phyloP scores from a whole-genome alignment of 2,888 invertebrate genomes.

The Choristoneura rosaceana region DNA sequence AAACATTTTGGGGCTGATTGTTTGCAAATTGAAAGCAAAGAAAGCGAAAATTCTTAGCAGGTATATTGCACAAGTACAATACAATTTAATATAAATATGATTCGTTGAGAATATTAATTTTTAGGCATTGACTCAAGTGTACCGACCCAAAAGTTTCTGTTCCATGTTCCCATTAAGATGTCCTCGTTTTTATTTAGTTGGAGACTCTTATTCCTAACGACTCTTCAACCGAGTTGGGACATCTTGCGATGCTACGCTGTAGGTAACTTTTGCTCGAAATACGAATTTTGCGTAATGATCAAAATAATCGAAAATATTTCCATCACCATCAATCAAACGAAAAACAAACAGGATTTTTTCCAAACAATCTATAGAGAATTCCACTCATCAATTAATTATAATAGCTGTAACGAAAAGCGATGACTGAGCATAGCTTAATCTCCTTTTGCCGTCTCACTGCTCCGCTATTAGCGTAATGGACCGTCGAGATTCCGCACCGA shows the following conservation, averaged over 20 bases:
- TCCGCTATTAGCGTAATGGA: constrained; percentile 78
- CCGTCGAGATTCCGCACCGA: constrained; percentile 59
- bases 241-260: not conserved
- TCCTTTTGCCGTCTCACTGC: constrained; percentile 77
- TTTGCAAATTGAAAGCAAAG: too few species aligned
- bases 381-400: constrained; percentile 68
- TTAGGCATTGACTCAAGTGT: too few species aligned
- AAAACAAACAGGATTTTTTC: constrained; percentile 42
- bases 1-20: too few species aligned
- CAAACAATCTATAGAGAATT: constrained; percentile 59
- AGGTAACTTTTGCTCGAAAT: not conserved
- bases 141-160: too few species aligned
- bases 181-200: too few species aligned
- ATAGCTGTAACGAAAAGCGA: constrained; percentile 68
- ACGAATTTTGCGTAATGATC: not conserved
- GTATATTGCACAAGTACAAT: too few species aligned
- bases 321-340: constrained; percentile 7
- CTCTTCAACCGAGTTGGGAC: not conserved
- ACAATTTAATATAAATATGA: too few species aligned
- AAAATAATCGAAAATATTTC: constrained; percentile 1
- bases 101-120: too few species aligned
- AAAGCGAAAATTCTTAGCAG: too few species aligned
- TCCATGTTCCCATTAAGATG: too few species aligned
- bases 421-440: constrained; percentile 76
- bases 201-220: not conserved